These are phyloP conservation scores for Bruchidius siliquastri DNA, from an alignment of 2,888 invertebrate species.

Conservation along the genomic window DNA sequence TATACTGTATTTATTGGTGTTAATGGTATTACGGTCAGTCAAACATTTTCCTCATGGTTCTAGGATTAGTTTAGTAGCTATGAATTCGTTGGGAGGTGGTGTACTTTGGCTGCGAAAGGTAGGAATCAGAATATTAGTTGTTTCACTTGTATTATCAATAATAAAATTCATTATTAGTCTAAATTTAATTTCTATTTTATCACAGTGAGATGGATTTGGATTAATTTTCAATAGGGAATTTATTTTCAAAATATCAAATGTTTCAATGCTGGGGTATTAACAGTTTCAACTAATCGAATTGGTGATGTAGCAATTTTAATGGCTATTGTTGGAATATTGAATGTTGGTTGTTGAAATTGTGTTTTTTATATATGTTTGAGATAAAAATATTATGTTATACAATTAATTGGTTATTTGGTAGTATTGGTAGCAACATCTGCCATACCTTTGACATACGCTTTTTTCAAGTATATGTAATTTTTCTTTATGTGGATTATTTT, in stretches of 20 bases:
- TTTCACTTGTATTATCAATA: conserved; percentile 64
- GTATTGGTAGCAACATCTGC: conserved; percentile 52
- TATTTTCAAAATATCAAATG: conserved; percentile 66
- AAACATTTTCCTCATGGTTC: not conserved
- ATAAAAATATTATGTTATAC: not conserved
- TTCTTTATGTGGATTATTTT: not conserved
- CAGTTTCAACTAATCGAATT: conserved; percentile 67
- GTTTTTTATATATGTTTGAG: conserved; percentile 5
- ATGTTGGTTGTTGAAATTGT: conserved; percentile 9
- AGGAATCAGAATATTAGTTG: conserved; percentile 10
- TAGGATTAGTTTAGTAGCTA: not conserved
- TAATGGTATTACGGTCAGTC: not conserved
- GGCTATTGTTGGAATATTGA: conserved; percentile 21
- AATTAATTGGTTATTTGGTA: conserved; percentile 12
- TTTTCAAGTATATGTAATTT: conserved; percentile 43
- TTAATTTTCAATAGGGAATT: conserved; percentile 68
- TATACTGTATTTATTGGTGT: not conserved
- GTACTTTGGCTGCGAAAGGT: not conserved
- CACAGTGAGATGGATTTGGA: conserved; percentile 71
- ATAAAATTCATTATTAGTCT: conserved; percentile 32
- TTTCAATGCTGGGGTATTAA: conserved; percentile 67
- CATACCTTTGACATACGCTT: conserved; percentile 53
- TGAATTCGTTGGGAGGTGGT: not conserved
- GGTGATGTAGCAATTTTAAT: conserved; percentile 66
- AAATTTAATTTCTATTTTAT: conserved; percentile 63